Base-by-base conservation (phyloP, 1,140 invertebrate genomes). In the Mycetomoellerius zeteki region DNA sequence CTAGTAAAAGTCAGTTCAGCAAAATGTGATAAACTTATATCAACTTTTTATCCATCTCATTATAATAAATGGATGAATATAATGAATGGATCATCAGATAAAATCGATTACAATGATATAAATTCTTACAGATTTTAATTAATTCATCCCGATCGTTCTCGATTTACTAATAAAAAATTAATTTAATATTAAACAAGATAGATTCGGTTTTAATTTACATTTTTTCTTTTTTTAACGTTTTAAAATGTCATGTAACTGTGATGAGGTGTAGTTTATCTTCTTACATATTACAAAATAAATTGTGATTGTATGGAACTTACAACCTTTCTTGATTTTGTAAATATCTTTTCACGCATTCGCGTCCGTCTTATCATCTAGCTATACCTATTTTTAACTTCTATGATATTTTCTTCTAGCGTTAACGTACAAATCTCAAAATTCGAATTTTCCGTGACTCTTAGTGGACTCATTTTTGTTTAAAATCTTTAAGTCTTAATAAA, bases 81-180 rank as follows among this genome's bases (percentile, higher is more conserved):
- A 50, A 27, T 52, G 8, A 72, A 52, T 30, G 0, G 1, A 19
- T 50, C 16, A 52, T 12, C 0, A 73, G 27, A n/a, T 54, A n/a
- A 30, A 33, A 33, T 72, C 27, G 1, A 54, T 54, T 30, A 14
- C 14, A 33, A 8, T 71, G 14, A n/a, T 0, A 14, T 65, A 52
- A 71, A 71, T 30, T 72, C 8, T 33, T n/a, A n/a, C 30, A 12
- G 6, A 50, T 24, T 69, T 12, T 19, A 24, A 21, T 24, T 52
- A 1, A 72, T n/a, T 72, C 2, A 30, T 54, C 1, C 7, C n/a
- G 8, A 5, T 72, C 33, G 19, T 30, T 54, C 50, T 33, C 19
- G 7, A 72, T 30, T 16, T 69, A 7, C 21, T 50, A 71, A 52
- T 12, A 71, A 54, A 72, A 72, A n/a, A 54, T 50, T 54, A 54